Evolutionary conservation across 2,113 vertebrate genomes (phyloP).

Genomic region (Bucco capensis): DNA sequence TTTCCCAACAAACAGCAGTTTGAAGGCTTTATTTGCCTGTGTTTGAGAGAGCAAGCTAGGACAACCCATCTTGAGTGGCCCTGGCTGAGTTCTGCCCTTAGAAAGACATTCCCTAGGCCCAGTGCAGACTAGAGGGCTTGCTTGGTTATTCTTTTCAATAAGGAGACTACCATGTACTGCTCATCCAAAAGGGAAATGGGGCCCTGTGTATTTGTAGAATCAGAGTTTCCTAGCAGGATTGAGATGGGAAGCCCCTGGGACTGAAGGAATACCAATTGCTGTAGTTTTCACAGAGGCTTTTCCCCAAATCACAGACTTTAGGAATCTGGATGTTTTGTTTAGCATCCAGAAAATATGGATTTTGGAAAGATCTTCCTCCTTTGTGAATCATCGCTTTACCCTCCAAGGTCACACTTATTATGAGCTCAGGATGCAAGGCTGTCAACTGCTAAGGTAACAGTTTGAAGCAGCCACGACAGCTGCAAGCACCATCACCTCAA

Average conservation of each 20-base stretch:
- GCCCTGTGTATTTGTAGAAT: background rate
- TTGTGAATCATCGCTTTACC: background rate
- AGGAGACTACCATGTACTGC: background rate
- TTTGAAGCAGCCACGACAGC: background rate
- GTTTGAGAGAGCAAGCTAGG: background rate
- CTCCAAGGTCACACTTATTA: background rate
- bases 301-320: background rate
- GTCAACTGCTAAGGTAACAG: background rate
- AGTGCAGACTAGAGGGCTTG: background rate
- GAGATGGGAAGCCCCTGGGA: background rate
- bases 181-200: background rate
- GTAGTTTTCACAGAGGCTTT: background rate
- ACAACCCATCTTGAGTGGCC: background rate
- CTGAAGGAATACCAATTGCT: too few relatives aligned
- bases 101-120: background rate
- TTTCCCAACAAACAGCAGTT: background rate
- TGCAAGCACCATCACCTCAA: background rate
- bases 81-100: background rate
- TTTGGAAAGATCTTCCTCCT: background rate
- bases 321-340: background rate
- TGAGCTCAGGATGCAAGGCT: accelerated
- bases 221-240: background rate
- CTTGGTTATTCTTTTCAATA: background rate
- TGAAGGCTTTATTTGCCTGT: background rate
- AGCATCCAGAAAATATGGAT: background rate